Evolutionary conservation across 2,888 invertebrate genomes (phyloP), one percentile per base, ranked within the genome.

Genomic region (Agelastica alni): DNA sequence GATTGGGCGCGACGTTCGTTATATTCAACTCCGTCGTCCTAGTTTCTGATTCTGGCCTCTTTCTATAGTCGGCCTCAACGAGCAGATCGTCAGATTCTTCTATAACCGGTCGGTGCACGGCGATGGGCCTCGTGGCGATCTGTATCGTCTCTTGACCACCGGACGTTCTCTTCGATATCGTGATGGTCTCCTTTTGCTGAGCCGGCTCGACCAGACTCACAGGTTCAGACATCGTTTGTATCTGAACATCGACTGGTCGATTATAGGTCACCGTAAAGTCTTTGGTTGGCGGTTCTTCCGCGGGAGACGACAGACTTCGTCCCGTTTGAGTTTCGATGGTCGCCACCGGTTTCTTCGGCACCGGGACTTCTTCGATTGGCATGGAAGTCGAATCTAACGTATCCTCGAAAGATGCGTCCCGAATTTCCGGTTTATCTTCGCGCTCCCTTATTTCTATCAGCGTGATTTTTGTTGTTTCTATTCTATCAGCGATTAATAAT

Each of bases 1-100:
- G 87, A 60, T 74, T 74, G 0, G 89, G 88, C 20, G 85, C 77
- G 43, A 85, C 85, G 69, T 88, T 89, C 5, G 85, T 81, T 26
- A 91, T 88, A 65, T 84, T 86, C 10, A 91, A 72, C 66, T 89
- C 86, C 0, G 89, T 84, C 46, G 84, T 82, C 69, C 83, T 82
- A 12, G 77, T 75, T 4, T 79, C 68, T 51, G 78, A 75, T 45
- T 81, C 78, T 9, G 77, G 74, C 12, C 80, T 78, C 39, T 79
- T 80, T 71, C 79, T 83, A 64, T 90, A 91, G 65, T 86, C 85
- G 63, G 90, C 89, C 71, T 89, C 87, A 5, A 91, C 85, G 20
- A 74, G 51, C n/a, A 77, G 60, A 56, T 85, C 70, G 64, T 89
- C 89, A 70, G 89, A 85, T 1, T 80, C 77, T 49, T 71, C 68